phyloP scores from a whole-genome alignment of 2,113 vertebrate species.

The Calonectris borealis region DNA sequence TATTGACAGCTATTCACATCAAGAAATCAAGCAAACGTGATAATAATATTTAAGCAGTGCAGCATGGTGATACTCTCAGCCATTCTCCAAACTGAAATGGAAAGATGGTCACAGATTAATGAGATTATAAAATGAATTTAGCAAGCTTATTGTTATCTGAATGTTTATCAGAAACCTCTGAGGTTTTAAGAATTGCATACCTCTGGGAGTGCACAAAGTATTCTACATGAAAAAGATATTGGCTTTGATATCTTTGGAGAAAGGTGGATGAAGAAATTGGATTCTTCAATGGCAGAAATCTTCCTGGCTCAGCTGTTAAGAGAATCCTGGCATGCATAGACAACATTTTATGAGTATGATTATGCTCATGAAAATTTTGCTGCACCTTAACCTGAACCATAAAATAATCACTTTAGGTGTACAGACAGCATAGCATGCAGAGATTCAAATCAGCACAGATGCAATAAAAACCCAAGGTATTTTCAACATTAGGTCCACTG shows the following conservation, averaged over 20 bases:
- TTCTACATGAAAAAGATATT: neutral
- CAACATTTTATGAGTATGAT: neutral
- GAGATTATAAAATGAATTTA: constrained; percentile 53
- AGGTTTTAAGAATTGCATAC: constrained; percentile 28
- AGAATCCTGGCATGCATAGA: neutral
- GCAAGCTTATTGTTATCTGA: constrained; percentile 36
- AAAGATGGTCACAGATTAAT: constrained; percentile 45
- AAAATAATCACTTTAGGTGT: neutral
- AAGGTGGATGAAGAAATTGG: constrained; percentile 26
- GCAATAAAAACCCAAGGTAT: neutral
- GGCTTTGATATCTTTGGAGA: neutral
- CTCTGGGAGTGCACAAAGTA: neutral
- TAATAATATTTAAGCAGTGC: neutral
- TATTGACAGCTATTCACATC: neutral
- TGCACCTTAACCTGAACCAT: neutral
- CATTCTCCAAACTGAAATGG: neutral
- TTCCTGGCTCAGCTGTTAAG: neutral
- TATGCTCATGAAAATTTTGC: neutral
- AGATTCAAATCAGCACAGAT: neutral
- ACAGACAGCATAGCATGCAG: neutral
- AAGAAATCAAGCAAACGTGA: neutral
- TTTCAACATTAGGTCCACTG: neutral
- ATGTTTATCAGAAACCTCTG: constrained; percentile 46
- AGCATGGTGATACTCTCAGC: neutral
- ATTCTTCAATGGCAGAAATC: neutral